These are phyloP conservation scores for Lytechinus pictus DNA, from an alignment of 35 echinoderm and acorn worm species.

Conservation along the genomic window DNA sequence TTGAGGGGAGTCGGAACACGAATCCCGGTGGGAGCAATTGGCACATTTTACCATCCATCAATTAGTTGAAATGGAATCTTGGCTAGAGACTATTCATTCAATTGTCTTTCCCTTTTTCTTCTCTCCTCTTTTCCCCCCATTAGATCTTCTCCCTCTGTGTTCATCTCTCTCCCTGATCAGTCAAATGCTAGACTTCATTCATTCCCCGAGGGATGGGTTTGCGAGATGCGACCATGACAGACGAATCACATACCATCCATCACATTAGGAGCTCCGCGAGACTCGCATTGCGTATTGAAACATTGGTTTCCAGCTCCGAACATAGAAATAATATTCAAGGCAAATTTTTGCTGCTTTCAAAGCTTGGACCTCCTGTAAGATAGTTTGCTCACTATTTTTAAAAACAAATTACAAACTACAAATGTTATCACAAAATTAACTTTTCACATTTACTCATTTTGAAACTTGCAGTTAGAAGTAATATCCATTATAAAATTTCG, in stretches of 20 bases:
- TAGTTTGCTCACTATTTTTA: neutral
- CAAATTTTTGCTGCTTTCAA: neutral
- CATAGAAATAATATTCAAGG: neutral
- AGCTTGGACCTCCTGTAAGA: neutral
- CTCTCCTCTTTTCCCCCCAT: neutral
- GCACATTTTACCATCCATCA: neutral
- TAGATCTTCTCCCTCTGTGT: neutral
- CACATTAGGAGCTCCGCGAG: neutral
- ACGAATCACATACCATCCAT: neutral
- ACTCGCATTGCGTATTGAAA: neutral
- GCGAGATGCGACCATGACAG: neutral
- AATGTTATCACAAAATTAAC: neutral
- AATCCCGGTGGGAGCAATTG: neutral
- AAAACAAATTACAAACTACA: neutral
- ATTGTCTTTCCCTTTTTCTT: neutral
- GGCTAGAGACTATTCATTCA: conserved; percentile 1
- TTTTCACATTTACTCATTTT: neutral
- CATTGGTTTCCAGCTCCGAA: neutral
- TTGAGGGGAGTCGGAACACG: neutral
- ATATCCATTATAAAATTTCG: neutral
- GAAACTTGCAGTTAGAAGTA: neutral
- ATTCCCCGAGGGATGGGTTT: neutral
- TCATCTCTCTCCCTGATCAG: neutral
- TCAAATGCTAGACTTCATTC: neutral
- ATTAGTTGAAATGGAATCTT: neutral